Percentiles rank a stretch among this genome's conserved stretches.
Conservation (phyloP, 2,113 vertebrate species). For the Tautogolabrus adspersus region DNA sequence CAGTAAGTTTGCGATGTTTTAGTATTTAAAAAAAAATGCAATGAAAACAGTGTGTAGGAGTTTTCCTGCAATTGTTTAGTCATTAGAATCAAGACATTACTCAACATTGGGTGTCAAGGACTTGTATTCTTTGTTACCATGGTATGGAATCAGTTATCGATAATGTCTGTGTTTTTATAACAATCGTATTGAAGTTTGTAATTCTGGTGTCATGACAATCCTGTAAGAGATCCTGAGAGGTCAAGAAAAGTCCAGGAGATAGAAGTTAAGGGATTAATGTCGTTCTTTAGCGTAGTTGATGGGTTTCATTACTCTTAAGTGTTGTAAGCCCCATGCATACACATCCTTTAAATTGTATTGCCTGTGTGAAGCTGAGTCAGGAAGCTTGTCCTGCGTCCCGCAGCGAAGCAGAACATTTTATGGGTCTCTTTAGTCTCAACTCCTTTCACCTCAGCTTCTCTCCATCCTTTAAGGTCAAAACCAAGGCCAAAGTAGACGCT, state of each 20-base stretch:
- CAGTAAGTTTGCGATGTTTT: too few species aligned
- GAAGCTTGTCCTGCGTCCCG: constrained; percentile 14
- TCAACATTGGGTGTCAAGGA: too few species aligned
- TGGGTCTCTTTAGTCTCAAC: neutral
- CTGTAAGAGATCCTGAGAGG: neutral
- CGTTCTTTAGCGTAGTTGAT: constrained; percentile 37
- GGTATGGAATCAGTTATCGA: too few species aligned
- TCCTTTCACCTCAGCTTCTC: constrained; percentile 5
- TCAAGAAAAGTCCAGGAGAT: neutral
- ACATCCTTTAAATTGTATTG: constrained; percentile 51
- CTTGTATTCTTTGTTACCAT: too few species aligned
- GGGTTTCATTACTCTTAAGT: constrained; percentile 56
- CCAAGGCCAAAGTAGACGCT: neutral
- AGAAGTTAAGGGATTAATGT: constrained; percentile 2
- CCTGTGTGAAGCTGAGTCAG: constrained; percentile 58
- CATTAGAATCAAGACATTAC: too few species aligned
- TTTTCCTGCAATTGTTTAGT: too few species aligned
- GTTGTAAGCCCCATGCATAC: constrained; percentile 42
- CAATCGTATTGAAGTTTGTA: too few species aligned
- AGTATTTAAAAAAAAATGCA: too few species aligned
- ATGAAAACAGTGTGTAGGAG: too few species aligned
- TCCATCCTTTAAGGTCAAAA: constrained; percentile 19
- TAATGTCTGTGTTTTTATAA: too few species aligned
- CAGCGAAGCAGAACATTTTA: constrained; percentile 33
- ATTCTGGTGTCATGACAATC: too few species aligned